A percentile compares a stretch with the other conserved stretches of the same genome.
These are phyloP conservation scores for Vesta saturnalis DNA, from an alignment of 2,888 invertebrate species.

Conservation along the genomic window DNA sequence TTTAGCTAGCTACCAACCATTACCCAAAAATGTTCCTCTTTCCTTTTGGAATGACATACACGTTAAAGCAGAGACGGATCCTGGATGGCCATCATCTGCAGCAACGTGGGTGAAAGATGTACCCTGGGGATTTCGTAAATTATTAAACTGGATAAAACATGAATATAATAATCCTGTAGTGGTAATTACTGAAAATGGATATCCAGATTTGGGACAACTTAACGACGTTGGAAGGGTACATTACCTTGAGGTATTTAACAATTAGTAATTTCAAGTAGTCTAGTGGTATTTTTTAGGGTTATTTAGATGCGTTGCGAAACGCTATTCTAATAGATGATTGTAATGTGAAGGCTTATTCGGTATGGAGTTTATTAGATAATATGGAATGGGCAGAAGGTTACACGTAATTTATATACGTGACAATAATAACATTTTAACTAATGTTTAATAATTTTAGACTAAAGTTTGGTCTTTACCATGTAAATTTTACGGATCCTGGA, in stretches of 20 bases:
- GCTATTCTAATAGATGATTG: constrained; percentile 68
- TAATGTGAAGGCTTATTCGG: constrained; percentile 73
- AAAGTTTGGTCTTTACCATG: constrained; percentile 75
- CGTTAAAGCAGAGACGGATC: constrained; percentile 58
- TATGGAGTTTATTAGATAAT: constrained; percentile 84
- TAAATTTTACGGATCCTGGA: constrained; percentile 70
- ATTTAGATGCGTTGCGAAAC: constrained; percentile 62
- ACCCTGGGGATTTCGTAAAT: constrained; percentile 69
- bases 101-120: constrained; percentile 67
- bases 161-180: constrained; percentile 65
- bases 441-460: constrained; percentile 63
- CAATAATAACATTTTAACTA: neutral
- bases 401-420: constrained; percentile 61
- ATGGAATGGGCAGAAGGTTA: constrained; percentile 84
- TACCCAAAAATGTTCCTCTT: constrained; percentile 56
- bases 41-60: constrained; percentile 63
- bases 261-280: neutral
- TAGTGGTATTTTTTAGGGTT: constrained; percentile 51
- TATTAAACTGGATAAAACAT: constrained; percentile 64
- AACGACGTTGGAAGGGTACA: constrained; percentile 64
- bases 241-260: constrained; percentile 53
- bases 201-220: constrained; percentile 63
- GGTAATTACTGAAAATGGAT: constrained; percentile 70
- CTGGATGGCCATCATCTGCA: constrained; percentile 64
- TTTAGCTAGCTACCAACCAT: constrained; percentile 57